phyloP scores from a whole-genome alignment of 92 coral and sea anemone species.

The Micromussa lordhowensis region DNA sequence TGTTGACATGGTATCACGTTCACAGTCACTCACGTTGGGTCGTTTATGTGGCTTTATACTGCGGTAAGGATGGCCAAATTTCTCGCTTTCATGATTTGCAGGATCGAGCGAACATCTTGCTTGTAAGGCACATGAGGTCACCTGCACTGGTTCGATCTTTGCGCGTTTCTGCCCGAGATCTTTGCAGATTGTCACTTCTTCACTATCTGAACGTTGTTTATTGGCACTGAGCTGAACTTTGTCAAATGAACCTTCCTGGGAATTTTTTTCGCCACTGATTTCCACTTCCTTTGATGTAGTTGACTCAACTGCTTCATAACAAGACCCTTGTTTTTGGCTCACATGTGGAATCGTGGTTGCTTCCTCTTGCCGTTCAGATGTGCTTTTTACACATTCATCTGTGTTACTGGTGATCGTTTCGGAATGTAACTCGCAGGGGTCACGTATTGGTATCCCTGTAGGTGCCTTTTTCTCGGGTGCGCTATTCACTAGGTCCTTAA shows the following conservation, averaged over 20 bases:
- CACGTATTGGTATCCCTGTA: background rate
- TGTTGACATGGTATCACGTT: background rate
- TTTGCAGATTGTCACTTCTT: background rate
- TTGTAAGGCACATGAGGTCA: no score
- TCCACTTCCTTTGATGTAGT: background rate
- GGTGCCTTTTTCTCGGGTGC: conserved; percentile 13
- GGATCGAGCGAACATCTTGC: background rate
- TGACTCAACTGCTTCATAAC: background rate
- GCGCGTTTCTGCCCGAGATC: background rate
- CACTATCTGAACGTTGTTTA: background rate
- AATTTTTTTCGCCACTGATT: background rate
- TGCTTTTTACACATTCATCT: background rate
- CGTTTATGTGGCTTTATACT: background rate
- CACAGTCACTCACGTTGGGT: background rate
- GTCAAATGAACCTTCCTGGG: background rate
- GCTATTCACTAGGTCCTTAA: background rate
- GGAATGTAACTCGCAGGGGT: background rate
- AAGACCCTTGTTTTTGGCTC: background rate
- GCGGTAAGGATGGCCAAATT: background rate
- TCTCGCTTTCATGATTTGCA: background rate
- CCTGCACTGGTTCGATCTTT: background rate
- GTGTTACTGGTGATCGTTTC: background rate
- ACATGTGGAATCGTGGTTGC: background rate
- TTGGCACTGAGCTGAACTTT: background rate
- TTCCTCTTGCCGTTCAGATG: background rate